Evolutionary conservation across 2,888 invertebrate species (phyloP), one percentile per base, ranked within the genome.

Genomic region (Nudaria mundana): DNA sequence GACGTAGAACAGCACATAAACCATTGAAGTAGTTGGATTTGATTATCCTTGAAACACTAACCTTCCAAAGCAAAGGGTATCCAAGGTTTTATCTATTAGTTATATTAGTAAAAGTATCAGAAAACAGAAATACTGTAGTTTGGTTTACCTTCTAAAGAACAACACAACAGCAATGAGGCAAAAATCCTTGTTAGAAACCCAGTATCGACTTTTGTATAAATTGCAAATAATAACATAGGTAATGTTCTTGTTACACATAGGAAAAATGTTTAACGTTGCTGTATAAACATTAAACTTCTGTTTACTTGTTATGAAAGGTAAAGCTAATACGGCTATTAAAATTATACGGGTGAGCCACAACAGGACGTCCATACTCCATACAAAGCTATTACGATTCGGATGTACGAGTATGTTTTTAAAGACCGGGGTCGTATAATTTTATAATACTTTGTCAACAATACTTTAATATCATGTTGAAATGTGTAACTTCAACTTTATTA

Each of bases 261-360:
- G 66, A 73, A 71, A 74, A 69, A 62, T 62, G 65, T 67, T 75
- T 76, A 70, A 78, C 63, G 62, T 53, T 37, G 32, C 48, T 56
- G 56, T 75, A 79, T 79, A 80, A 78, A 66, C 66, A 67, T 73
- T 71, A 69, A 69, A 68, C 63, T 65, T 65, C 57, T 67, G 72
- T 80, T 80, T 78, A 81, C 76, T 74, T 76, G 74, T 78, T 76
- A 64, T 63, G 71, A 71, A 75, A 70, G 63, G 66, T 63, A 66
- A 76, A 70, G 49, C 76, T 80, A 83, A 84, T 83, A 80, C 74
- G 75, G 71, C 66, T 61, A 78, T 80, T 80, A 83, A 80, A 77
- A 74, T 75, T 79, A 80, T 76, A 77, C 63, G 71, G 74, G 66
- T 67, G 58, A 66, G 53, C 62, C 72, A 48, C 72, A 54, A 69